Percentiles rank a stretch among this genome's conserved stretches.
phyloP scores from a whole-genome alignment of 2,888 invertebrate species.

The Norana najaformis region DNA sequence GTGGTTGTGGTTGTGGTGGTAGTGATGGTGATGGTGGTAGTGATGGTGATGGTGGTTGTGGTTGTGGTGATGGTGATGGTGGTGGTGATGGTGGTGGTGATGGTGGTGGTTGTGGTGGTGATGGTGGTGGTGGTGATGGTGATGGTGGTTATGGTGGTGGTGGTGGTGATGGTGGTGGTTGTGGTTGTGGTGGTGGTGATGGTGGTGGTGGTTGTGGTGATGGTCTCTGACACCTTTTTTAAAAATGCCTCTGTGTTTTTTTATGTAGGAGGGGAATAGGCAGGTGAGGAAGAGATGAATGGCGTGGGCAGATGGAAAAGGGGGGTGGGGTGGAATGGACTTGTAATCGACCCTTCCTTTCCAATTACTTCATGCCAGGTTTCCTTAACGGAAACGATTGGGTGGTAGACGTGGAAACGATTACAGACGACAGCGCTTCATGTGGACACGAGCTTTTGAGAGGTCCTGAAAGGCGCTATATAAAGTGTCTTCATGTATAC shows the following conservation, averaged over 20 bases:
- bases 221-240: neutral
- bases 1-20: too few species aligned
- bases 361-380: conserved; percentile 1
- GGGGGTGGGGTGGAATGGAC: neutral
- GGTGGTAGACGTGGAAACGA: neutral
- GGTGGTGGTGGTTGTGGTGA: neutral
- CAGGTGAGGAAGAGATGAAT: neutral
- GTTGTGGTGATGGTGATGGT: too few species aligned
- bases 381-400: neutral
- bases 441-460: too few species aligned
- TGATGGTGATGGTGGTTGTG: too few species aligned
- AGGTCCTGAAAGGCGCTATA: neutral
- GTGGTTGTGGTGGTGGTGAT: too few species aligned
- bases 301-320: neutral
- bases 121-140: too few species aligned
- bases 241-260: neutral
- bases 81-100: too few species aligned
- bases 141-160: too few species aligned
- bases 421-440: neutral
- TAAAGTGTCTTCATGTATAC: neutral
- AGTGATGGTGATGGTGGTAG: too few species aligned
- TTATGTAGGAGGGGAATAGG: neutral
- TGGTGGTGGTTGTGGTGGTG: too few species aligned
- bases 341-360: neutral
- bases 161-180: too few species aligned